A percentile compares a stretch with the other conserved stretches of the same genome.
Conservation (phyloP, 92 coral and sea anemone genomes). For the Isaurus tuberculatus region DNA sequence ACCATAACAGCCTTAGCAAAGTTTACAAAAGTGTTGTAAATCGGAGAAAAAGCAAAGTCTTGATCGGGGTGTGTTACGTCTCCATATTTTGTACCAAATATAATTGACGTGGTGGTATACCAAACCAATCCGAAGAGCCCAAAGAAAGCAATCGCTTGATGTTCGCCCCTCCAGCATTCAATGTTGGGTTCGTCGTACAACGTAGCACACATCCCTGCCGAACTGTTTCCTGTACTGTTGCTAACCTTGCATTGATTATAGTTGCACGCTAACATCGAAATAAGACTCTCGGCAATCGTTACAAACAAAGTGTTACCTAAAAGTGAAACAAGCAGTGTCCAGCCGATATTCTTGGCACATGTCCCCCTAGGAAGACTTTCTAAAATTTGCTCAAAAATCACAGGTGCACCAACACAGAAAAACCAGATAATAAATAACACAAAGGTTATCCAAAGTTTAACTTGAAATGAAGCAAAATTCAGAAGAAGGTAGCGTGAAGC, state of each 20-base stretch:
- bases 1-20: conserved; percentile 91
- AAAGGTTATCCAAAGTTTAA: conserved; percentile 86
- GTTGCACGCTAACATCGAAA: conserved; percentile 88
- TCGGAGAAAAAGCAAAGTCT: conserved; percentile 91
- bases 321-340: conserved; percentile 87
- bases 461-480: conserved; percentile 87
- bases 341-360: conserved; percentile 89
- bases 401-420: conserved; percentile 93
- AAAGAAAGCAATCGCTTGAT: conserved; percentile 80
- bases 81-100: conserved; percentile 93
- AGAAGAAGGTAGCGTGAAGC: conserved; percentile 84
- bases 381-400: conserved; percentile 88
- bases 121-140: conserved; percentile 93
- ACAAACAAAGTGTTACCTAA: conserved; percentile 95
- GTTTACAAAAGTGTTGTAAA: conserved; percentile 84
- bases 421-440: conserved; percentile 84
- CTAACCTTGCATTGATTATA: conserved; percentile 49
- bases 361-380: conserved; percentile 79
- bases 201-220: conserved; percentile 41
- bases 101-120: conserved; percentile 92
- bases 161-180: conserved; percentile 90
- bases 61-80: conserved; percentile 92
- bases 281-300: conserved; percentile 87
- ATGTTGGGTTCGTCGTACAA: conserved; percentile 76
- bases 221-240: conserved; percentile 32